phyloP scores from a whole-genome alignment of 2,888 invertebrate genomes.

The Hyles lineata region DNA sequence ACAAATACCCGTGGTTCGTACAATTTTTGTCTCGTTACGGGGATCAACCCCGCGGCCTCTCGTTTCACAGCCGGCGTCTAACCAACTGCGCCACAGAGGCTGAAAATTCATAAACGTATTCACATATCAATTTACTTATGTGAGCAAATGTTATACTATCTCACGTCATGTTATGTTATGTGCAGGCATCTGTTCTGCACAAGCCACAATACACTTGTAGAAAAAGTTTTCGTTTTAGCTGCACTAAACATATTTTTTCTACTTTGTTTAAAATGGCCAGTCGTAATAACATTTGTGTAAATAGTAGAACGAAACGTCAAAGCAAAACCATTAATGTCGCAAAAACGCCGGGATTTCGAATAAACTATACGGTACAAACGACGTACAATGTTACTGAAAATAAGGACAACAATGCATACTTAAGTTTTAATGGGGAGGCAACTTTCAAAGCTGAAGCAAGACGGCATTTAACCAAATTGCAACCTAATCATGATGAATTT shows the following conservation, averaged over 20 bases:
- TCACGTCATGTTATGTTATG: too few relatives aligned
- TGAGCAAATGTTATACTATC: too few relatives aligned
- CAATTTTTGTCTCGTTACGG: too few relatives aligned
- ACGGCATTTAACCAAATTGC: constrained; percentile 30
- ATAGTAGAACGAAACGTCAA: background rate
- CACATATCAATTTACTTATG: too few relatives aligned
- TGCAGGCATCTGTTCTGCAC: background rate
- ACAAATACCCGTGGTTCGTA: too few relatives aligned
- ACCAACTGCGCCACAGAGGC: too few relatives aligned
- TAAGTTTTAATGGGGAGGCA: constrained; percentile 35
- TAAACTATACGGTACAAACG: constrained; percentile 30
- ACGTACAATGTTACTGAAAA: constrained; percentile 38
- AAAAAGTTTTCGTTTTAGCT: background rate
- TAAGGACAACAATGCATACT: constrained; percentile 38
- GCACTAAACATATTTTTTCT: background rate
- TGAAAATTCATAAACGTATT: too few relatives aligned
- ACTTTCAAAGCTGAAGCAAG: constrained; percentile 40
- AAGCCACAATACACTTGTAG: background rate
- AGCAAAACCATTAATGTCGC: background rate
- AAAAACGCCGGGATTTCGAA: background rate
- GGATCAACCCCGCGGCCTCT: too few relatives aligned
- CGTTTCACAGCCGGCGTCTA: too few relatives aligned
- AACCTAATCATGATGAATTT: constrained; percentile 22
- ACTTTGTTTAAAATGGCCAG: constrained; percentile 6
- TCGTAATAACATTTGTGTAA: constrained; percentile 12